A percentile compares a stretch with the other conserved stretches of the same genome.
Conservation (phyloP, 2,888 invertebrate species). For the Drosophila fulvimacula region DNA sequence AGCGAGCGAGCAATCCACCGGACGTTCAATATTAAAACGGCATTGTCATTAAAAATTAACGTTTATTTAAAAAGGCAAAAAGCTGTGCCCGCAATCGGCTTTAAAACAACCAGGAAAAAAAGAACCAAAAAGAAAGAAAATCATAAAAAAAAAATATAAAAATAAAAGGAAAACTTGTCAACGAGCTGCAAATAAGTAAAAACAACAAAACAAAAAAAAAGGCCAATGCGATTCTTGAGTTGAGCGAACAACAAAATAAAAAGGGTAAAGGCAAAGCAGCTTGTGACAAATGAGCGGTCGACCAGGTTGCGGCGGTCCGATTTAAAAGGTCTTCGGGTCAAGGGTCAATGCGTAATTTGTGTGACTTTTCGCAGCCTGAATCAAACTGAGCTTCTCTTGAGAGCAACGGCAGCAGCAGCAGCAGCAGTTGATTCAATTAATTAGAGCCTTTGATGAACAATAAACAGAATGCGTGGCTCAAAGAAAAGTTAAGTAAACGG, state of each 20-base stretch:
- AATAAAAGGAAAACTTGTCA: conserved; percentile 22
- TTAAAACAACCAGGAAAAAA: conserved; percentile 30
- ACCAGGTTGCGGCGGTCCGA: conserved; percentile 2
- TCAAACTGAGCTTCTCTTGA: not conserved
- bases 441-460: conserved; percentile 15
- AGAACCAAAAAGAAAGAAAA: not conserved
- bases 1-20: conserved; percentile 31
- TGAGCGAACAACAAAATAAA: not conserved
- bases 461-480: not conserved
- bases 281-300: conserved; percentile 49
- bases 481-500: not conserved
- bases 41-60: conserved; percentile 66
- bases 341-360: conserved; percentile 49
- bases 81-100: conserved; percentile 57
- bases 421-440: conserved; percentile 30
- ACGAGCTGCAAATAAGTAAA: conserved; percentile 36
- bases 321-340: conserved; percentile 25
- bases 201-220: not conserved
- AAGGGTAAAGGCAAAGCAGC: conserved; percentile 56
- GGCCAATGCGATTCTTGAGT: conserved; percentile 30
- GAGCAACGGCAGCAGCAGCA: not conserved
- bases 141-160: conserved; percentile 1
- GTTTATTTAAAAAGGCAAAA: conserved; percentile 67
- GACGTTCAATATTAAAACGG: conserved; percentile 55
- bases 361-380: conserved; percentile 10